Conservation (phyloP, 2,113 vertebrate species). For the Sceloporus undulatus region DNA sequence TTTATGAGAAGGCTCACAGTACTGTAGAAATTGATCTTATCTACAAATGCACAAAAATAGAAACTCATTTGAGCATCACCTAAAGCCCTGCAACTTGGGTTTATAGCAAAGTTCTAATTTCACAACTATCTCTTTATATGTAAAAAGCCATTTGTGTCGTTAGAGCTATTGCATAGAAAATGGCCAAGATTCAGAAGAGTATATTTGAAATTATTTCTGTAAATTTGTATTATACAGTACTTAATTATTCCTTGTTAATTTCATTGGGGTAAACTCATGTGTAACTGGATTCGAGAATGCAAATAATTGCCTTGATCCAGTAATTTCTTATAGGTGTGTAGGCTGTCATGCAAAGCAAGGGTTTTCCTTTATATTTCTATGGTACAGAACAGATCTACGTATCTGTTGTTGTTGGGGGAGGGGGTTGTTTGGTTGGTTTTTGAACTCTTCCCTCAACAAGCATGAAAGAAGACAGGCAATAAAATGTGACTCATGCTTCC, state of each 20-base stretch:
- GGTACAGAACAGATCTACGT: not conserved
- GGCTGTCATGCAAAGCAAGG: not conserved
- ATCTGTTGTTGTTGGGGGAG: not conserved
- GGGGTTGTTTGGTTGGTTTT: not conserved
- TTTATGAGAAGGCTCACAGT: slow-evolving; percentile 24
- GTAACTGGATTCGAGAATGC: too few species aligned
- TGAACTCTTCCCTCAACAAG: not conserved
- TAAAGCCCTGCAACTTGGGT: not conserved
- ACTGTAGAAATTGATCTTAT: slow-evolving; percentile 39
- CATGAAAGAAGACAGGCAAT: not conserved
- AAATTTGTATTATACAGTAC: not conserved
- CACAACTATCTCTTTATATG: not conserved
- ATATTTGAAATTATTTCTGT: not conserved
- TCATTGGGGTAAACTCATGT: not conserved
- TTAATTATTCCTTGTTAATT: not conserved
- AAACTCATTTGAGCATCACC: slow-evolving; percentile 11
- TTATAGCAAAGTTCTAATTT: slow-evolving; percentile 1
- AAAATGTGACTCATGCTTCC: not conserved
- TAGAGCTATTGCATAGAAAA: not conserved
- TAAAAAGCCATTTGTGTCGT: not conserved
- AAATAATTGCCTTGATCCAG: not conserved
- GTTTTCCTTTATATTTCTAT: not conserved
- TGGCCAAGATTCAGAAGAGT: not conserved
- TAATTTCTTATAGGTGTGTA: not conserved
- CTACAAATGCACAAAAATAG: not conserved